Percentiles rank a stretch among this genome's conserved stretches.
Evolutionary conservation across 2,797 vertebrate genomes (phyloP).

Genomic region (Lophius americanus): DNA sequence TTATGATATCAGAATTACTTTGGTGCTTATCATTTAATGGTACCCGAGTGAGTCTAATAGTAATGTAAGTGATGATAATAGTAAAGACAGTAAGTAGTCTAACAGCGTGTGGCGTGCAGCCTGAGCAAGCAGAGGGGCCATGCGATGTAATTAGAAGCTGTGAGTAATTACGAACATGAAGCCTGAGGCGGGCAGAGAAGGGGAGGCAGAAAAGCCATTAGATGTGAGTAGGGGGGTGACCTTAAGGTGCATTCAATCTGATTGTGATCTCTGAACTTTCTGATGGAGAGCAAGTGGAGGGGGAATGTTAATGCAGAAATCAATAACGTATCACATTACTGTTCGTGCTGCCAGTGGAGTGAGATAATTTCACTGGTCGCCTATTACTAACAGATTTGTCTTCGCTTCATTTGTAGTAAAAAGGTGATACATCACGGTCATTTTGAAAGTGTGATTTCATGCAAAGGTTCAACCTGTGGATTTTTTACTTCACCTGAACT

Average conservation of each 20-base stretch:
- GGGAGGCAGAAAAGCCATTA: neutral
- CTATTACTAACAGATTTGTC: neutral
- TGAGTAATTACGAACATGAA: slow-evolving; percentile 47
- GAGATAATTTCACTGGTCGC: slow-evolving; percentile 5
- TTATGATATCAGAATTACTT: slow-evolving; percentile 5
- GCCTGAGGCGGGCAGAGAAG: slow-evolving; percentile 5
- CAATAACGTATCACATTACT: slow-evolving; percentile 15
- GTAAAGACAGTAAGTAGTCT: slow-evolving; percentile 30
- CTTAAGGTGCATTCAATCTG: slow-evolving; percentile 13
- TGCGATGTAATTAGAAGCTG: slow-evolving; percentile 47
- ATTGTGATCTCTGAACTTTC: slow-evolving; percentile 46
- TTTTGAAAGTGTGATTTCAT: no score
- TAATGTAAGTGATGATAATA: slow-evolving; percentile 26
- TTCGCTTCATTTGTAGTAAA: neutral
- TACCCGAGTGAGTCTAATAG: slow-evolving; percentile 30
- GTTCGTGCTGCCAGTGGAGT: slow-evolving; percentile 6
- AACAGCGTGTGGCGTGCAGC: slow-evolving; percentile 13
- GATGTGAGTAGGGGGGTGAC: neutral
- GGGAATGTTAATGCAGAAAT: slow-evolving; percentile 21
- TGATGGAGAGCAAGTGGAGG: slow-evolving; percentile 12
- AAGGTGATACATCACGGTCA: neutral
- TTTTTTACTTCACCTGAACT: no score
- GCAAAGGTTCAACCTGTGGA: no score
- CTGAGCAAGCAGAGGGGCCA: slow-evolving; percentile 17
- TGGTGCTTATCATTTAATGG: slow-evolving; percentile 20